Evolutionary conservation across 2,797 vertebrate species (phyloP), one percentile per base, ranked within the genome.

Genomic region (Labroides dimidiatus): DNA sequence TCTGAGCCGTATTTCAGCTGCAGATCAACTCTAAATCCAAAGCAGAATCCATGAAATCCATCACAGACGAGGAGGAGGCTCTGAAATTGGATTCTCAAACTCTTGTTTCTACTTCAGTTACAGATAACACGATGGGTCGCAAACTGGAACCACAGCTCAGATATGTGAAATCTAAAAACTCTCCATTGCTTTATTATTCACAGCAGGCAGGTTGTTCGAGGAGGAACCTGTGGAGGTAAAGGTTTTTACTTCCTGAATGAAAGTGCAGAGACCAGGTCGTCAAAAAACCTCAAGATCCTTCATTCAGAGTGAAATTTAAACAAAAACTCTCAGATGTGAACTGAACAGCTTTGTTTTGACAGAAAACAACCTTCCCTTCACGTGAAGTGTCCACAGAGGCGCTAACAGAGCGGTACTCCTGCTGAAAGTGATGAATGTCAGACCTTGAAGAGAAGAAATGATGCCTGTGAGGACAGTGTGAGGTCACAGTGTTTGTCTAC

Each of bases 51-150:
- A 57, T 2, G 51, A 47, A 43, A 49, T 49, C 23, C 23, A 42
- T 74, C 57, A 27, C 30, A 52, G 16, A 50, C 9, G 2, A 21
- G 23, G 3, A 44, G 45, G 27, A 37, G 4, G 36, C 30, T 41
- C 9, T 51, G 21, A 24, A 57, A 69, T 30, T 54, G 41, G 39
- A 68, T 48, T 62, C 13, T 45, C 27, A 47, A 45, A 37, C 57
- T 47, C 51, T 37, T 36, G 30, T 52, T 30, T 63, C 49, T 23
- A 52, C 39, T 75, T 16, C 70, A 20, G 30, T 45, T 43, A 43
- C 17, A 69, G 59, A 76, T 45, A 21, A 64, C 13, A 48, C 8
- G 13, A 41, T 0, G 15, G 19, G 42, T 36, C 49, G 1, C 8
- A 27, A 65, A 37, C 17, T 0, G 4, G 17, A 58, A 39, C 12